phyloP scores from a whole-genome alignment of 2,888 invertebrate genomes.

The Stenodema calcarata region DNA sequence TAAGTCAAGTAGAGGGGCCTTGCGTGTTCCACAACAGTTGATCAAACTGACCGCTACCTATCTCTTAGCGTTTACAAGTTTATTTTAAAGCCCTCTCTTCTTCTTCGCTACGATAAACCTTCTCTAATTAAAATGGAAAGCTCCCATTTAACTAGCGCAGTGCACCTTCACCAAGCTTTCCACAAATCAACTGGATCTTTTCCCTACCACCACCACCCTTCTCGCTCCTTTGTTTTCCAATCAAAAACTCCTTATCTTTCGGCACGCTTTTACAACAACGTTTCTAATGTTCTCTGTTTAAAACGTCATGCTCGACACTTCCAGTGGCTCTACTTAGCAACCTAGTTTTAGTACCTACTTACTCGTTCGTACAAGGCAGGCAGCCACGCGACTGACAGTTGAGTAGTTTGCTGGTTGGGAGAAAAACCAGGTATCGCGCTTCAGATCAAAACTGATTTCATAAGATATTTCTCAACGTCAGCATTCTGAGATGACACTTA shows the following conservation, averaged over 20 bases:
- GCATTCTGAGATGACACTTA: too few species aligned
- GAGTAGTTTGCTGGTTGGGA: background rate
- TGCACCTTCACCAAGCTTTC: slow-evolving; percentile 3
- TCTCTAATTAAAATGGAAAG: slow-evolving; percentile 47
- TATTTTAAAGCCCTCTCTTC: slow-evolving; percentile 44
- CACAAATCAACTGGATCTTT: slow-evolving; percentile 26
- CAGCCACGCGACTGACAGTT: slow-evolving; percentile 1
- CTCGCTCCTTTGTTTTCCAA: slow-evolving; percentile 38
- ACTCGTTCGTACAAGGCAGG: background rate
- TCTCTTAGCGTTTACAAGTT: slow-evolving; percentile 48
- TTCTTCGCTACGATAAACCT: slow-evolving; percentile 31
- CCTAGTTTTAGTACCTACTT: slow-evolving; percentile 1
- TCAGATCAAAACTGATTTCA: background rate
- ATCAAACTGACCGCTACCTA: slow-evolving; percentile 49
- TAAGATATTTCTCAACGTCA: background rate
- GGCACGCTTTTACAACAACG: slow-evolving; percentile 34
- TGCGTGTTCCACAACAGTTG: slow-evolving; percentile 46
- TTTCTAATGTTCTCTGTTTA: slow-evolving; percentile 40
- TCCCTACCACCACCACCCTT: background rate
- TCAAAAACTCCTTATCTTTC: slow-evolving; percentile 47
- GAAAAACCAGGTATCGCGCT: background rate
- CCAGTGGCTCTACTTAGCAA: slow-evolving; percentile 1
- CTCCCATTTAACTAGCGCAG: slow-evolving; percentile 45
- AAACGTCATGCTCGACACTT: slow-evolving; percentile 40
- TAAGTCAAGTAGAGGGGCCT: slow-evolving; percentile 42